A percentile compares a stretch with the other conserved stretches of the same genome.
Conservation (phyloP, 2,888 invertebrate genomes). For the Himalopsyche anomala region DNA sequence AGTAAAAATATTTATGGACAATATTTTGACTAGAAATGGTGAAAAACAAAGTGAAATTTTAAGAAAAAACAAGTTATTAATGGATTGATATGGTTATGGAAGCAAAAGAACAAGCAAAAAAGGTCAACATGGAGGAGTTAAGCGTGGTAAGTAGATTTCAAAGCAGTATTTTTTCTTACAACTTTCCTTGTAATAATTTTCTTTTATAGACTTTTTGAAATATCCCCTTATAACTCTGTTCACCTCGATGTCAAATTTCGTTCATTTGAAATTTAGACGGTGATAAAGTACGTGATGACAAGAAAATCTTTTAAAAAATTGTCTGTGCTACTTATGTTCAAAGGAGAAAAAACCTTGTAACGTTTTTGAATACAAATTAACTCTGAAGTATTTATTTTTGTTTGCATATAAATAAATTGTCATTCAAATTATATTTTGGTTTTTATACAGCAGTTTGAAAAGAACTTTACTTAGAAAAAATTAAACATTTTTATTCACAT, state of each 20-base stretch:
- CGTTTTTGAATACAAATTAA: slow-evolving; percentile 16
- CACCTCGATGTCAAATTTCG: slow-evolving; percentile 23
- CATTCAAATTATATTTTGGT: too few species aligned
- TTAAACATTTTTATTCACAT: too few species aligned
- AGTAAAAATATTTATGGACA: too few species aligned
- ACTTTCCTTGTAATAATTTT: background rate
- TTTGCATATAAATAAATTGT: background rate
- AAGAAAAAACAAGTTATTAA: background rate
- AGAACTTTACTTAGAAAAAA: too few species aligned
- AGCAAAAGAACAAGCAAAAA: background rate
- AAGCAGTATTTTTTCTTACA: background rate
- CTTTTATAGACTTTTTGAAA: slow-evolving; percentile 10
- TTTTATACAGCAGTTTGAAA: too few species aligned
- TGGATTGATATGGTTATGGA: slow-evolving; percentile 1
- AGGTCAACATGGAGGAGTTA: slow-evolving; percentile 74
- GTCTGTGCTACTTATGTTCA: background rate
- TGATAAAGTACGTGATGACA: slow-evolving; percentile 21
- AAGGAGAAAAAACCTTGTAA: background rate
- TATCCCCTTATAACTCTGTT: slow-evolving; percentile 1
- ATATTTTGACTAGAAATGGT: background rate
- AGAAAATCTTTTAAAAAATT: background rate
- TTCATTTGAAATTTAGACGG: slow-evolving; percentile 12
- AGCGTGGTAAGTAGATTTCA: slow-evolving; percentile 71
- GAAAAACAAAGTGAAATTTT: background rate
- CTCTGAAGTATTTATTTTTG: slow-evolving; percentile 5